Evolutionary conservation across 1,140 invertebrate genomes (phyloP).

Genomic region (Rhopalosiphum padi): DNA sequence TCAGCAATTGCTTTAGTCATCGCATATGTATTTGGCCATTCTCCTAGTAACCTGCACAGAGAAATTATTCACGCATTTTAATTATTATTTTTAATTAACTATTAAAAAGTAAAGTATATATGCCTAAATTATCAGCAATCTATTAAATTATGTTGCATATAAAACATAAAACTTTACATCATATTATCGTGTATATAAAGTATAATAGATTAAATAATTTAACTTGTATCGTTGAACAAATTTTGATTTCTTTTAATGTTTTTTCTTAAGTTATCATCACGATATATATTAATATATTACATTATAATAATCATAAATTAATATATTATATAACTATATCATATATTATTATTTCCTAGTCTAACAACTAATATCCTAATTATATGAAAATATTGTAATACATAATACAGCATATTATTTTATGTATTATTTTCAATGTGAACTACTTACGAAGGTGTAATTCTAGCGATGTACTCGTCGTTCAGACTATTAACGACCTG

Average conservation of each 20-base stretch:
- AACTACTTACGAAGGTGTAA: slow-evolving; percentile 66
- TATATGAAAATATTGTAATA: not conserved
- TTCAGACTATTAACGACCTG: slow-evolving; percentile 65
- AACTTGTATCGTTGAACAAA: not conserved
- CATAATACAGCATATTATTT: too few species aligned
- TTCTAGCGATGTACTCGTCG: slow-evolving; percentile 65
- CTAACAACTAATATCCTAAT: not conserved
- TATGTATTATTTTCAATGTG: not conserved
- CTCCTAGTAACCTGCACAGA: slow-evolving; percentile 66
- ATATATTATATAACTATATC: not conserved
- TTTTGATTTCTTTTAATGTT: not conserved
- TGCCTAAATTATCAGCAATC: too few species aligned
- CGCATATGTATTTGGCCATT: slow-evolving; percentile 74
- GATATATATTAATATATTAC: not conserved
- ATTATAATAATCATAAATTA: not conserved
- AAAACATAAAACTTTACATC: too few species aligned
- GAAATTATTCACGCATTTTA: not conserved
- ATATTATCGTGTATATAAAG: not conserved
- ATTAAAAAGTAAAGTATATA: not conserved
- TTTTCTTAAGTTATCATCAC: not conserved
- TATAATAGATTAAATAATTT: not conserved
- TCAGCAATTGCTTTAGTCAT: slow-evolving; percentile 75
- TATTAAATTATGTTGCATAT: too few species aligned
- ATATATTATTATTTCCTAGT: not conserved
- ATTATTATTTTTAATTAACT: not conserved